These are phyloP conservation scores for Physocephala rufipes DNA, from an alignment of 2,888 invertebrate genomes.

Conservation along the genomic window DNA sequence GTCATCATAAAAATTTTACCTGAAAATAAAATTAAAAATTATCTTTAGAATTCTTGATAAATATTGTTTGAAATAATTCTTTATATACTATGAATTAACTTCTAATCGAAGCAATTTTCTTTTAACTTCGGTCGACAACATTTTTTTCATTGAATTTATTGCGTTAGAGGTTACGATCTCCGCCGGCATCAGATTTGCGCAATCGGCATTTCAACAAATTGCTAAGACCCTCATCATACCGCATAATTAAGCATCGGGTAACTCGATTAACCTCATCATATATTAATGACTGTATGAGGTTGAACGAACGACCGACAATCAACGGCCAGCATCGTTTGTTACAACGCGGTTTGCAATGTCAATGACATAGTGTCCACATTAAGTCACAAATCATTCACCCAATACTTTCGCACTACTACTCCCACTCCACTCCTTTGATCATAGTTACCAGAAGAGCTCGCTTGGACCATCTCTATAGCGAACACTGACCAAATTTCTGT, in stretches of 20 bases:
- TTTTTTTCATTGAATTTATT: too few species aligned
- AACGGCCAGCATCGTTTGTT: slow-evolving; percentile 6
- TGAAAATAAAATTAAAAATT: not conserved
- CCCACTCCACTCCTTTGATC: not conserved
- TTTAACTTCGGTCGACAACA: too few species aligned
- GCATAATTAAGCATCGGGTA: slow-evolving; percentile 17
- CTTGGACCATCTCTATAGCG: slow-evolving; percentile 13
- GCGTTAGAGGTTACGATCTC: too few species aligned
- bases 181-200: not conserved
- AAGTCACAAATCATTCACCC: not conserved
- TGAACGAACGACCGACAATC: slow-evolving; percentile 2
- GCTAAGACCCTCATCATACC: not conserved
- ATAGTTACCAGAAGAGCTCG: not conserved
- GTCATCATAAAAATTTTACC: not conserved
- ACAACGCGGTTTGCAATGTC: slow-evolving; percentile 4
- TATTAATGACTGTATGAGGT: slow-evolving; percentile 5
- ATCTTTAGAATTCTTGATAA: not conserved
- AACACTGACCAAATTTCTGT: slow-evolving; percentile 31
- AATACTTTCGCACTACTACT: not conserved
- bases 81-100: too few species aligned
- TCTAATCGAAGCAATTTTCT: too few species aligned
- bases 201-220: slow-evolving; percentile 4
- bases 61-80: too few species aligned
- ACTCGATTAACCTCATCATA: slow-evolving; percentile 23
- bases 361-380: not conserved